Evolutionary conservation across 2,888 invertebrate species (phyloP).

Genomic region (Melipona bicolor): DNA sequence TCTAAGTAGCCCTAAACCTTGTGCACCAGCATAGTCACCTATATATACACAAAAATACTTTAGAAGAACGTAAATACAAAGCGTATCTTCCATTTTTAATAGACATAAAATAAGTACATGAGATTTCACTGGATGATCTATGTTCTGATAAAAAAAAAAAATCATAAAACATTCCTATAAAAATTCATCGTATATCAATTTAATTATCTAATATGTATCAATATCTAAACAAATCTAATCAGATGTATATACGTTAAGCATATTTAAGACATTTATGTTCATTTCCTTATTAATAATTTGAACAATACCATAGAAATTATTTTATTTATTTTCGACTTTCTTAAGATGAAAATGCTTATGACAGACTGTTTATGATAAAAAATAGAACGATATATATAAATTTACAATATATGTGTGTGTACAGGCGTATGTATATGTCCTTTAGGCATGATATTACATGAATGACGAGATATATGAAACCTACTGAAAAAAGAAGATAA

Average conservation of each 20-base stretch:
- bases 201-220: neutral
- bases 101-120: slow-evolving; percentile 26
- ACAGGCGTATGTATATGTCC: neutral
- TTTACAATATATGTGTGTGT: slow-evolving; percentile 3
- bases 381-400: neutral
- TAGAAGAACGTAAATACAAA: neutral
- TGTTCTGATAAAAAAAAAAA: slow-evolving; percentile 24
- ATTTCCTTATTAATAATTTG: neutral
- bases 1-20: slow-evolving; percentile 96
- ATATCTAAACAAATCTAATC: neutral
- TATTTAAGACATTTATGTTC: neutral
- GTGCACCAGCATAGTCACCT: slow-evolving; percentile 95
- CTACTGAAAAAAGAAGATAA: slow-evolving; percentile 18
- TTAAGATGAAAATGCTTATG: slow-evolving; percentile 2
- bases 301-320: neutral
- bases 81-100: slow-evolving; percentile 26
- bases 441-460: slow-evolving; percentile 7
- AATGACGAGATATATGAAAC: slow-evolving; percentile 18
- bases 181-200: slow-evolving; percentile 11
- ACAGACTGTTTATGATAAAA: neutral
- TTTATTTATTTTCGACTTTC: neutral
- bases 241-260: neutral
- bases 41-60: slow-evolving; percentile 13
- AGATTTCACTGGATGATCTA: slow-evolving; percentile 45
- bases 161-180: slow-evolving; percentile 28